Evolutionary conservation across 2,888 invertebrate genomes (phyloP), one percentile per base, ranked within the genome.

Genomic region (Tipula helvola): DNA sequence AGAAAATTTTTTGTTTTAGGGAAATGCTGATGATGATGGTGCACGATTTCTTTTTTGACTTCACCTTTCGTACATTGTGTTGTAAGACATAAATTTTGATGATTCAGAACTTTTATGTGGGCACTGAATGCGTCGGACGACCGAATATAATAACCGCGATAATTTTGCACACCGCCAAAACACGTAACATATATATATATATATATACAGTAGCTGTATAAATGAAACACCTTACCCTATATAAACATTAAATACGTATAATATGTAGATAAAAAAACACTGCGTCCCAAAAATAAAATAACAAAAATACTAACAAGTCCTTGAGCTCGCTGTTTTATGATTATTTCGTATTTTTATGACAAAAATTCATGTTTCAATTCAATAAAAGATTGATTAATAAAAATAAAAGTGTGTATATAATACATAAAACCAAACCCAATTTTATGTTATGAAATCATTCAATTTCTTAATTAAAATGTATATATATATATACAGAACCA

Each of bases 351-450:
- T 52, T 52, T 71, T 71, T 13, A 71, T 28, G 71, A 71, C 71
- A 71, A 71, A 71, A 71, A 71, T 71, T 71, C 71, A 71, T 71
- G 71, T 71, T 71, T 71, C 28, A 71, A 71, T 71, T 71, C 71
- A 71, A 71, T 71, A 71, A 71, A 71, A 71, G 71, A 71, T 71
- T 71, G 71, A 71, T 71, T 71, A 71, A 71, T 71, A 71, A 71
- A 71, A 71, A 71, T 71, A 28, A 71, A 71, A 71, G 71, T 71
- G 71, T 71, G 28, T 28, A 4, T 71, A 18, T 57, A 28, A 28
- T 28, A 57, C 10, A 57, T 52, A 71, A 71, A 28, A 71, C 71
- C 71, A 18, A 57, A 71, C 71, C 71, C 71, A 71, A 28, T 71
- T 71, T 71, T 57, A n/a, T 52, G 12, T 71, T 3, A 28, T 71